Evolutionary conservation across 2,113 vertebrate species (phyloP).

Genomic region (Gallinago media): DNA sequence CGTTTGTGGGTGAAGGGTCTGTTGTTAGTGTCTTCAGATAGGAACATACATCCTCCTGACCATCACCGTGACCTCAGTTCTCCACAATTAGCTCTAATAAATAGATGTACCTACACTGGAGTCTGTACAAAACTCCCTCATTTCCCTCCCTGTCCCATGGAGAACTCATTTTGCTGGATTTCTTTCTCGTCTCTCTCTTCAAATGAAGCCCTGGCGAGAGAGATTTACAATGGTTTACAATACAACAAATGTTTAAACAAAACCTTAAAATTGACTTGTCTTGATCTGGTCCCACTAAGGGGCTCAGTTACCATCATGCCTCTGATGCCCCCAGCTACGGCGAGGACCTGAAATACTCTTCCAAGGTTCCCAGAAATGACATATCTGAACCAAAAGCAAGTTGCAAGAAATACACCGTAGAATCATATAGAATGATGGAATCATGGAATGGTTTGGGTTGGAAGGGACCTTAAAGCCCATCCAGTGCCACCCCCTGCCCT

Average conservation of each 20-base stretch:
- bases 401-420: fast-evolving
- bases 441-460: background rate
- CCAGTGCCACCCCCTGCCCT: background rate
- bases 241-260: background rate
- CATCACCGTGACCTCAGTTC: background rate
- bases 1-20: background rate
- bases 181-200: background rate
- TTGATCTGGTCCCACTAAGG: background rate
- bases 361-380: background rate
- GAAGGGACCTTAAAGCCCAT: background rate
- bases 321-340: background rate
- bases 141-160: background rate
- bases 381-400: background rate
- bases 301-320: background rate
- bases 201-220: background rate
- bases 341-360: background rate
- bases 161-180: background rate
- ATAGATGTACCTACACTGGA: fast-evolving
- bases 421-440: background rate
- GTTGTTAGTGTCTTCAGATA: background rate
- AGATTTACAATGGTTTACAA: background rate
- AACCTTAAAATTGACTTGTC: background rate
- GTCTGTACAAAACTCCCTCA: background rate
- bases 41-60: background rate
- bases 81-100: background rate